Evolutionary conservation across 2,797 vertebrate species (phyloP), one percentile per base, ranked within the genome.

Genomic region (Siniperca scherzeri): DNA sequence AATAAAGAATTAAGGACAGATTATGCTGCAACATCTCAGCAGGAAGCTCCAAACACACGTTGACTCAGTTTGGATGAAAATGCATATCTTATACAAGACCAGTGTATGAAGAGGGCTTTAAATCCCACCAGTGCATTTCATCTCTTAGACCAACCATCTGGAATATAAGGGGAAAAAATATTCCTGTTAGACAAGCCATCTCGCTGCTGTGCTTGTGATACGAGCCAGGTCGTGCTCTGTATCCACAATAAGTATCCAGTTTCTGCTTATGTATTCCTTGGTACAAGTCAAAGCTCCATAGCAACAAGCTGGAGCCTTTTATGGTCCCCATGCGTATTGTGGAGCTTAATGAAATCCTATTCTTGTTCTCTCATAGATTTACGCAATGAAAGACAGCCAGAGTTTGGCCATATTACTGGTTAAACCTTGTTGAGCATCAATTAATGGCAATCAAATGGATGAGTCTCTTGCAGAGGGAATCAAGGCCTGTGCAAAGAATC

Each of bases 221-320:
- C 53, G 81, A 83, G 73, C 70, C 71, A 56, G 81, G 78, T 79
- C 73, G 71, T 85, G 88, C 85, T 91, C 80, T 80, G 92, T 80
- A 80, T 94, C 84, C 90, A 87, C 90, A 91, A 90, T 85, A 83
- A 84, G 84, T 62, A 82, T 93, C 87, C 86, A 71, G 62, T 86
- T 85, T 91, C 93, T 89, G 86, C 89, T 94, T 88, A 84, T 89
- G 91, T 91, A 92, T 93, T 94, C 88, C 72, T 74, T 67, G 68
- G 88, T 80, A 83, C 73, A 53, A 89, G 84, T 85, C 87, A 69
- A 57, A 88, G 92, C 88, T 91, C 94, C 94, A 94, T 95, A 91
- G 95, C 92, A 95, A 94, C 94, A 88, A 85, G 89, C 88, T 60
- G 75, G 75, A 90, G 84, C 82, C 84, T 78, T 91, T 92, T 93